Evolutionary conservation across 2,888 invertebrate species (phyloP).

Genomic region (Crematogaster levior): DNA sequence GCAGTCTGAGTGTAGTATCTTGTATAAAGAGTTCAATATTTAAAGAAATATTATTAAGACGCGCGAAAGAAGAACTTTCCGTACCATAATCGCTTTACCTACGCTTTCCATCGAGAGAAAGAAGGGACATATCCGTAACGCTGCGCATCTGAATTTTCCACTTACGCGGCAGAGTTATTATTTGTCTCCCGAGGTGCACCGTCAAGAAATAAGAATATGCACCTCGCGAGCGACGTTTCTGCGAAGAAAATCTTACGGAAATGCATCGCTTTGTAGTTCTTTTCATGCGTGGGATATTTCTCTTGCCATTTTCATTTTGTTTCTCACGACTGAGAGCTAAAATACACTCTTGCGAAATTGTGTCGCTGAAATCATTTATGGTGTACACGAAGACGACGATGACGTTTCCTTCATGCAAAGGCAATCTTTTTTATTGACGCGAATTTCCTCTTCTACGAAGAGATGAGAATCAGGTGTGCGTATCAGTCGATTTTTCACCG

Average conservation of each 20-base stretch:
- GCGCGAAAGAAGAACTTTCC: too few species aligned
- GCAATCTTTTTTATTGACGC: not conserved
- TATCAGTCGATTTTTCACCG: slow-evolving; percentile 1
- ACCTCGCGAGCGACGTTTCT: not conserved
- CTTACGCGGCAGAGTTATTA: slow-evolving; percentile 24
- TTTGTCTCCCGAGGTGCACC: not conserved
- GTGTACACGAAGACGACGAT: not conserved
- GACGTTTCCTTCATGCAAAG: not conserved
- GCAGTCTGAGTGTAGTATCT: not conserved
- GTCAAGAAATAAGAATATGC: slow-evolving; percentile 20
- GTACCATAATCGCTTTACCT: slow-evolving; percentile 18
- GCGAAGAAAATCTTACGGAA: slow-evolving; percentile 26
- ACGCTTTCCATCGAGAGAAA: not conserved
- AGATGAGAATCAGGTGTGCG: not conserved
- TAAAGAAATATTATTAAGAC: not conserved
- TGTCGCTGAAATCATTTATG: not conserved
- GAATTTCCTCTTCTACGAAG: not conserved
- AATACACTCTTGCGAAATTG: not conserved
- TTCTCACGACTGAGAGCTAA: not conserved
- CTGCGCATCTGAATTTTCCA: slow-evolving; percentile 6
- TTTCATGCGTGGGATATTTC: slow-evolving; percentile 5
- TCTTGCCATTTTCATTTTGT: not conserved
- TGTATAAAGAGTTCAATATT: not conserved
- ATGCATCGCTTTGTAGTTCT: slow-evolving; percentile 28
- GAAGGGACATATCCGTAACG: not conserved